A percentile compares a stretch with the other conserved stretches of the same genome.
phyloP scores from a whole-genome alignment of 2,113 vertebrate species.

The Nymphicus hollandicus region DNA sequence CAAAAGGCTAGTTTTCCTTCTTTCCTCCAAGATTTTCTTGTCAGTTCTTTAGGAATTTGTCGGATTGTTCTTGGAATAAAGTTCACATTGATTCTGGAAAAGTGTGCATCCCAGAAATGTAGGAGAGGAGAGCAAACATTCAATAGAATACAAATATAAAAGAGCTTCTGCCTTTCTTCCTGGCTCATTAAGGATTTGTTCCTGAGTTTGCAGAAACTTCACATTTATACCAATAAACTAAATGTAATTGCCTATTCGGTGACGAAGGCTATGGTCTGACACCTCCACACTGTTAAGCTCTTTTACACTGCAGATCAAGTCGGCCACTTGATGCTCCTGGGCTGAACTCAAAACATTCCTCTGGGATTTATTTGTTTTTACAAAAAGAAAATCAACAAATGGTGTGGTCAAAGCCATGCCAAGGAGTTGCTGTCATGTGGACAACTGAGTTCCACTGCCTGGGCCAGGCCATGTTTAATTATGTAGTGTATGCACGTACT shows the following conservation, averaged over 20 bases:
- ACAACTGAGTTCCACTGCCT: background rate
- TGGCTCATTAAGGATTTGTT: background rate
- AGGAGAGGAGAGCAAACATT: rapidly evolving
- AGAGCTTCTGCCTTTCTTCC: background rate
- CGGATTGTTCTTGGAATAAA: background rate
- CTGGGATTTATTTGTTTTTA: background rate
- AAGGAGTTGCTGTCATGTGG: background rate
- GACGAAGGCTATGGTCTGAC: background rate
- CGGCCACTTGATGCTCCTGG: background rate
- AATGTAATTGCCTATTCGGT: background rate
- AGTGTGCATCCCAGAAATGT: rapidly evolving
- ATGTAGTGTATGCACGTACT: background rate
- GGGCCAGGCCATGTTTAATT: background rate
- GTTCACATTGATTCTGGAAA: background rate
- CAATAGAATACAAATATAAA: background rate
- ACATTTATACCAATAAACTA: background rate
- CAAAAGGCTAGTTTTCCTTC: background rate
- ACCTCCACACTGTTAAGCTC: background rate
- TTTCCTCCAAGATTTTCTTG: background rate
- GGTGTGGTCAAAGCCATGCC: background rate
- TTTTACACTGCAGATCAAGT: background rate
- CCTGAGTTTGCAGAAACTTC: background rate
- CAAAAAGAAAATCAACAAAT: background rate
- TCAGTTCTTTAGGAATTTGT: background rate
- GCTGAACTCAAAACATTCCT: background rate